These are phyloP conservation scores for Ips typographus DNA, from an alignment of 1,140 invertebrate species.

Conservation along the genomic window DNA sequence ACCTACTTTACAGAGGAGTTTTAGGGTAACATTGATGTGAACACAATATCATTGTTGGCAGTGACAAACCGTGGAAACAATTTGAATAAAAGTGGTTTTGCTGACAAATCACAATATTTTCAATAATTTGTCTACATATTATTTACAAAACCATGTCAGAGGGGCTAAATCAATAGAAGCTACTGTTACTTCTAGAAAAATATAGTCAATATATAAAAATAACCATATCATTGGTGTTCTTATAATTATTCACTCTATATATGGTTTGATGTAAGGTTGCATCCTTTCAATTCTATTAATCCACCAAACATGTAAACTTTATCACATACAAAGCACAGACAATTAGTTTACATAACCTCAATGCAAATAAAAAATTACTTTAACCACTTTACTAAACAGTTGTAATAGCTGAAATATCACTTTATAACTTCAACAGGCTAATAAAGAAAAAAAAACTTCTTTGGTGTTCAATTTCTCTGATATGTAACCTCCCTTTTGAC, in stretches of 20 bases:
- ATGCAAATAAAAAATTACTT: no score
- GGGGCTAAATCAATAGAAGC: constrained; percentile 4
- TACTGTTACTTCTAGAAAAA: constrained; percentile 32
- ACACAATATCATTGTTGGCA: no score
- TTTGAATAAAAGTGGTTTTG: no score
- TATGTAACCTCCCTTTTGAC: not conserved
- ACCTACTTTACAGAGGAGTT: no score
- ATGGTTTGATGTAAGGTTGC: constrained; percentile 20
- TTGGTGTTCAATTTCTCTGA: not conserved
- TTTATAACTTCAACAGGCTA: no score
- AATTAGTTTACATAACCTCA: not conserved
- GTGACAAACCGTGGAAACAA: no score
- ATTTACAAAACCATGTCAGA: no score
- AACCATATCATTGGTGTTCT: constrained; percentile 29
- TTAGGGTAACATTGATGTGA: no score
- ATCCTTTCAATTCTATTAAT: constrained; percentile 8
- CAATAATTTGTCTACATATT: no score
- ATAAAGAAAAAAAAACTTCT: not conserved
- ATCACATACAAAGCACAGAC: not conserved
- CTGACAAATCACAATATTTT: no score
- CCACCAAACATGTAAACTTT: not conserved
- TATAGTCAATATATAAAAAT: constrained; percentile 33
- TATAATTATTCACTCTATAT: constrained; percentile 34
- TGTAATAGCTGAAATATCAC: no score
- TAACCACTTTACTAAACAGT: no score